Evolutionary conservation across 2,797 vertebrate genomes (phyloP), one percentile per base, ranked within the genome.

Genomic region (Ctenochaetus hawaiiensis): DNA sequence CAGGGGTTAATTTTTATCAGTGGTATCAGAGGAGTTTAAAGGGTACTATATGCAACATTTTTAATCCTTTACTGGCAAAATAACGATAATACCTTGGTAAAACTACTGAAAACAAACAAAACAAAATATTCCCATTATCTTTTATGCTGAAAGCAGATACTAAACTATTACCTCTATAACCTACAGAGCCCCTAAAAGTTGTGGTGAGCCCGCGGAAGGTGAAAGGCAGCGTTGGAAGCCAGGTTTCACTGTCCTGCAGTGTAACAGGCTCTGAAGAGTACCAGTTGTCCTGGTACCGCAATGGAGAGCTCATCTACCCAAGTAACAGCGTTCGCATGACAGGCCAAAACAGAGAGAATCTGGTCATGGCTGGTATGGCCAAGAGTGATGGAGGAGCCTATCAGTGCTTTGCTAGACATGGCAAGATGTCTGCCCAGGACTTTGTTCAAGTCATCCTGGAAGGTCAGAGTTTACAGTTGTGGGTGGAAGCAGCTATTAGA

Each of bases 341-440:
- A 1, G 98, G 98, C 0, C 26, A 95, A 85, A 97, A 95, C 93
- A 93, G 95, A 6, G 98, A 99, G 91, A 99, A 96, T 87, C 96
- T 99, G 75, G 95, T 98, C 51, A 98, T 99, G 97, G 98, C 97
- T 20, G 98, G 97, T 43, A 98, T 99, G 97, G 97, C 96, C 83
- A 99, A 97, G 93, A 99, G 97, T 0, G 98, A 99, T 1, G 98
- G 97, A 67, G 98, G 98, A 8, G 97, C 97, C 3, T 99, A 99
- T 90, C 98, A 99, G 92, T 99, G 98, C 90, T 99, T 99, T 6
- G 97, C 97, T 75, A 95, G 97, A 75, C 95, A 97, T 26, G 96
- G 96, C 72, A 98, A 97, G 91, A 98, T 98, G 96, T 99, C 98
- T 0, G 98, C 98, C 20, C 98, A 99, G 89, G 98, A 99, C 90